phyloP scores from a whole-genome alignment of 2,797 vertebrate genomes.

The Crenuchus spilurus region DNA sequence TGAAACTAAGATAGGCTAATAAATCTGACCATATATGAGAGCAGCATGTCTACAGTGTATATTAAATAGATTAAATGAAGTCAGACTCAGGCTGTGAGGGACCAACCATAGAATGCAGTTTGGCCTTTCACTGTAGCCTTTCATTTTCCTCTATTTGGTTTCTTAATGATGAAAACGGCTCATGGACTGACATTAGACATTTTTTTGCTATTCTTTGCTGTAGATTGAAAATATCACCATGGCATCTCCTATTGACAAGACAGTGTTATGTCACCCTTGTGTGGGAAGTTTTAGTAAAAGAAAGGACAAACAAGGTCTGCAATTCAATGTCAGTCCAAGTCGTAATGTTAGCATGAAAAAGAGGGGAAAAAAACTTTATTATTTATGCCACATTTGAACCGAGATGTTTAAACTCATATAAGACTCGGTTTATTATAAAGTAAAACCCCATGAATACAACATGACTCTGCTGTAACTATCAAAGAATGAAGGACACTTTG shows the following conservation, averaged over 20 bases:
- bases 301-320: conserved; percentile 14
- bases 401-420: too few relatives aligned
- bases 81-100: neutral
- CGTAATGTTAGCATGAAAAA: too few relatives aligned
- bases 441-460: neutral
- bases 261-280: conserved; percentile 26
- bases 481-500: conserved; percentile 6
- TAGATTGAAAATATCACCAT: too few relatives aligned
- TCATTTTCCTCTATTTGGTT: neutral
- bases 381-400: too few relatives aligned
- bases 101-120: neutral
- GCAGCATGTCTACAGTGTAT: neutral
- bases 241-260: conserved; percentile 21
- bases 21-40: conserved; percentile 8
- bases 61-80: neutral
- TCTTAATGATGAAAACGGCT: too few relatives aligned
- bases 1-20: conserved; percentile 10
- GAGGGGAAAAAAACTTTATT: too few relatives aligned
- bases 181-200: neutral
- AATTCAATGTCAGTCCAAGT: too few relatives aligned
- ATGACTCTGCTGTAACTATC: neutral
- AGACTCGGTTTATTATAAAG: neutral
- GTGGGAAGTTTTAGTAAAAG: conserved; percentile 31
- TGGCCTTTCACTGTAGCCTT: neutral
- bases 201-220: too few relatives aligned